Evolutionary conservation across 2,113 vertebrate species (phyloP).

Genomic region (Oncorhynchus mykiss): DNA sequence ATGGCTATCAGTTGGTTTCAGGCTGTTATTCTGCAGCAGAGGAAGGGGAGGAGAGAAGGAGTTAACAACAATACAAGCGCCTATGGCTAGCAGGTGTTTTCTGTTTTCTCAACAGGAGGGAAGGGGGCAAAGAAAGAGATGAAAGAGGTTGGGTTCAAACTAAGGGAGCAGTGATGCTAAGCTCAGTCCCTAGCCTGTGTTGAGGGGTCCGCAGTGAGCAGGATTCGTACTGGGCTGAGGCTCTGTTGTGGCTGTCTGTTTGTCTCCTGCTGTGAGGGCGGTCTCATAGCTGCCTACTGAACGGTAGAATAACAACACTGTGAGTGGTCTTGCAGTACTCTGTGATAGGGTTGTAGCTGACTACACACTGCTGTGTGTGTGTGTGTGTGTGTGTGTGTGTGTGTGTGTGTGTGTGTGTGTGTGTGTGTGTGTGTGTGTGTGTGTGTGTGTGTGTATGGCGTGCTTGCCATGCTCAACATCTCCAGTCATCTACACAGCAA

Average conservation of each 20-base stretch:
- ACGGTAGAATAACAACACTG: conserved; percentile 7
- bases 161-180: neutral
- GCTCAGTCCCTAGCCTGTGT: neutral
- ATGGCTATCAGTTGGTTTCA: neutral
- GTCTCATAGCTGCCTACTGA: neutral
- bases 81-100: conserved; percentile 43
- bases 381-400: neutral
- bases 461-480: neutral
- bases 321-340: neutral
- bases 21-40: conserved; percentile 13
- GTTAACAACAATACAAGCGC: conserved; percentile 26
- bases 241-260: neutral
- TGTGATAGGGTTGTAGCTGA: neutral
- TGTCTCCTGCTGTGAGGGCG: neutral
- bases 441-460: conserved; percentile 3
- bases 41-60: conserved; percentile 2
- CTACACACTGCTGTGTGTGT: neutral
- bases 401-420: neutral
- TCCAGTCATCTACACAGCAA: too few relatives aligned
- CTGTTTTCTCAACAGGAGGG: conserved; percentile 30
- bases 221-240: neutral
- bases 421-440: neutral
- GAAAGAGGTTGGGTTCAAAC: conserved; percentile 21
- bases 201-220: neutral
- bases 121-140: conserved; percentile 47